A percentile compares a stretch with the other conserved stretches of the same genome.
Conservation (phyloP, 1,140 invertebrate genomes). For the Drosophila subobscura region DNA sequence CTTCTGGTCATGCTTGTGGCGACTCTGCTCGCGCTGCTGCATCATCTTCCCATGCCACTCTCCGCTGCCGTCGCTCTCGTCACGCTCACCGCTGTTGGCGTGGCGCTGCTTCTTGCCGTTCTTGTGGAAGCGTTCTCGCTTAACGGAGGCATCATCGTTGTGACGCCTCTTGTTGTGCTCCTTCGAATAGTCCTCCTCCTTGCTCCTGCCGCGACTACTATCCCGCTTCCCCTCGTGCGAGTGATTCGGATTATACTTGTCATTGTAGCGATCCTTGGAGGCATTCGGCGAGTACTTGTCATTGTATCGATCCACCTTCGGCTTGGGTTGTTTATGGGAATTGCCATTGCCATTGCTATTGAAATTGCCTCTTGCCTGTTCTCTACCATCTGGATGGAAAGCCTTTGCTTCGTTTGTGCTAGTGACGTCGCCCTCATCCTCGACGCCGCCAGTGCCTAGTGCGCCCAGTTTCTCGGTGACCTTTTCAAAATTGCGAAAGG, state of each 20-base stretch:
- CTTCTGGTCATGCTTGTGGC: constrained; percentile 59
- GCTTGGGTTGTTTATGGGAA: constrained; percentile 12
- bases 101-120: constrained; percentile 7
- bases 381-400: too few species aligned
- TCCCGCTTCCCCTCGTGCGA: constrained; percentile 16
- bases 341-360: not conserved
- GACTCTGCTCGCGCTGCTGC: constrained; percentile 68
- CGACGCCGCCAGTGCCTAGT: constrained; percentile 27
- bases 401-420: too few species aligned
- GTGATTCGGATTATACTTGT: constrained; percentile 22
- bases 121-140: constrained; percentile 10
- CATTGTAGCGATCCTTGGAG: constrained; percentile 50
- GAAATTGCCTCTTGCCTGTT: not conserved
- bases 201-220: constrained; percentile 9
- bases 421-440: not conserved
- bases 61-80: constrained; percentile 44
- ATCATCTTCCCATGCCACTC: constrained; percentile 75
- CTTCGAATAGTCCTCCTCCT: constrained; percentile 34
- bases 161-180: constrained; percentile 22
- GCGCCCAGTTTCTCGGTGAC: constrained; percentile 61
- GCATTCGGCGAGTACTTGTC: constrained; percentile 5
- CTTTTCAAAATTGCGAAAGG: constrained; percentile 73
- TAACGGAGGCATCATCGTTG: constrained; percentile 29
- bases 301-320: constrained; percentile 4
- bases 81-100: constrained; percentile 1